Conservation (phyloP, 2,888 invertebrate species). For the Palloptera scutellata region DNA sequence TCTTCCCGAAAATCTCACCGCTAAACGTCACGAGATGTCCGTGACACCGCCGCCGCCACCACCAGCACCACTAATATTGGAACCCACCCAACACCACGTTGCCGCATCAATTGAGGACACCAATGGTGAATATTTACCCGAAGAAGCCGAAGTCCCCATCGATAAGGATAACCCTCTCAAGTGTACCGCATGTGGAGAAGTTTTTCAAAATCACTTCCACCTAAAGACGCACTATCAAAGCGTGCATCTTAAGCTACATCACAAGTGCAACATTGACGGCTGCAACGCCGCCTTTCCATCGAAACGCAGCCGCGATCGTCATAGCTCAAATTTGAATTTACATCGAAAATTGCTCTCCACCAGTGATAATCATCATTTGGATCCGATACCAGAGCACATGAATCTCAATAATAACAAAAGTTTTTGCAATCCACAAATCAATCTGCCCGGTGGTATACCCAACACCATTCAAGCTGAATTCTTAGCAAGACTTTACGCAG, state of each 20-base stretch:
- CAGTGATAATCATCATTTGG: slow-evolving; percentile 55
- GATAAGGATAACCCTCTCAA: slow-evolving; percentile 91
- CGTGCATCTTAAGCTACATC: slow-evolving; percentile 93
- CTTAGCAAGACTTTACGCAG: slow-evolving; percentile 79
- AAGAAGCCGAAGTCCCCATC: slow-evolving; percentile 83
- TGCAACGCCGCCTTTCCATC: slow-evolving; percentile 96
- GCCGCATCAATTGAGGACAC: slow-evolving; percentile 24
- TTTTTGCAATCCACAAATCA: slow-evolving; percentile 29
- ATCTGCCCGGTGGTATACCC: slow-evolving; percentile 46
- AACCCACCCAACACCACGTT: slow-evolving; percentile 20
- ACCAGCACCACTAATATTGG: not conserved
- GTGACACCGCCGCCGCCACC: not conserved
- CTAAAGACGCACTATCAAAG: slow-evolving; percentile 96
- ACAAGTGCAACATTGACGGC: slow-evolving; percentile 92
- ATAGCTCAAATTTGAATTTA: slow-evolving; percentile 89
- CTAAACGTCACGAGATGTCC: slow-evolving; percentile 31
- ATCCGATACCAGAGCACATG: slow-evolving; percentile 49
- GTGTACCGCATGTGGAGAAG: slow-evolving; percentile 91
- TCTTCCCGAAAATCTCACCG: slow-evolving; percentile 42
- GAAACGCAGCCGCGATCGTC: slow-evolving; percentile 89
- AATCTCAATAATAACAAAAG: slow-evolving; percentile 34
- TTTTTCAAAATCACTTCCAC: slow-evolving; percentile 92
- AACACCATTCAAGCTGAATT: slow-evolving; percentile 81
- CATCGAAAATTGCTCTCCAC: slow-evolving; percentile 89
- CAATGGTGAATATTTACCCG: slow-evolving; percentile 34